Conservation (phyloP, 2,888 invertebrate genomes). For the Pachliopta kotzebuea region DNA sequence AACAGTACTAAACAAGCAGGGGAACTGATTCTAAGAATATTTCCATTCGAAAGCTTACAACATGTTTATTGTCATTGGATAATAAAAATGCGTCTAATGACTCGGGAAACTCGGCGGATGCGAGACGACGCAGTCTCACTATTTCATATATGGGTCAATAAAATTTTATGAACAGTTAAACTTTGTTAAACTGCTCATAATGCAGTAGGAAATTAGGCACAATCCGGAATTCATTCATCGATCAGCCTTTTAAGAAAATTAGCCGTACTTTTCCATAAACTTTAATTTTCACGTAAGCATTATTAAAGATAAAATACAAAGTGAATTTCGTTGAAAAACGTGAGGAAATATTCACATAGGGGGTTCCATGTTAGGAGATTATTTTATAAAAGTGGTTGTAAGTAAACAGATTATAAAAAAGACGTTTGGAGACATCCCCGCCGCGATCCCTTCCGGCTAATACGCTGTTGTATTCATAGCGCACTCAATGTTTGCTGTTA, state of each 20-base stretch:
- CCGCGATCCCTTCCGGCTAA: constrained; percentile 49
- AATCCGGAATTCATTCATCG: constrained; percentile 5
- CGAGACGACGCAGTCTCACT: constrained; percentile 69
- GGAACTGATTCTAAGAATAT: constrained; percentile 74
- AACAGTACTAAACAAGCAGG: constrained; percentile 45
- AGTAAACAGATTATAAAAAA: constrained; percentile 78
- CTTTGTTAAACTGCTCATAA: constrained; percentile 68
- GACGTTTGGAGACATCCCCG: constrained; percentile 52
- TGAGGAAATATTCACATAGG: constrained; percentile 51
- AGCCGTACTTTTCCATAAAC: background rate
- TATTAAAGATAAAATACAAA: background rate
- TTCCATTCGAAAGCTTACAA: constrained; percentile 77
- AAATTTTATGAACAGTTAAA: constrained; percentile 79
- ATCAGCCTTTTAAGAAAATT: constrained; percentile 2
- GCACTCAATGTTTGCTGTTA: constrained; percentile 25
- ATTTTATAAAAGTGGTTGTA: constrained; percentile 61
- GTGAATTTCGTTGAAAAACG: constrained; percentile 33
- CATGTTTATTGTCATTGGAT: constrained; percentile 76
- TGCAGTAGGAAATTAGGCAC: constrained; percentile 36
- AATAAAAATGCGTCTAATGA: constrained; percentile 79
- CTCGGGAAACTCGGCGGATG: constrained; percentile 64
- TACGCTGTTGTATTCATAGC: constrained; percentile 32
- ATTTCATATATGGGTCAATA: constrained; percentile 79
- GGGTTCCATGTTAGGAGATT: constrained; percentile 66
- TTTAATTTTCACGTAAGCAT: background rate